phyloP scores from a whole-genome alignment of 2,888 invertebrate genomes.

The Cremastobaeus sp. region DNA sequence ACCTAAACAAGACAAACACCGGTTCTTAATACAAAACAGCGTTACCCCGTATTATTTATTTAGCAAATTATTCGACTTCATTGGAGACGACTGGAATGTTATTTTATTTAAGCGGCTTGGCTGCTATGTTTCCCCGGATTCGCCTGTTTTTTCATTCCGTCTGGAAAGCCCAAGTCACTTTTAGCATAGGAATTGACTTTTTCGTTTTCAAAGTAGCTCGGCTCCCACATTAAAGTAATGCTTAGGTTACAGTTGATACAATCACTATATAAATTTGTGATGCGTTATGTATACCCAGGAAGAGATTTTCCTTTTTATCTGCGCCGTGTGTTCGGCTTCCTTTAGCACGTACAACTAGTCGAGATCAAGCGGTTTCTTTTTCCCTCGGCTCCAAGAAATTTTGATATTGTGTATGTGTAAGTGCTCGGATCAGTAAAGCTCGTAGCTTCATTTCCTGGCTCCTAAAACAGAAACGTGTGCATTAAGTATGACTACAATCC shows the following conservation, averaged over 20 bases:
- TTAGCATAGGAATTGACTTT: conserved; percentile 30
- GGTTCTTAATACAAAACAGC: neutral
- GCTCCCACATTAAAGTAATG: conserved; percentile 29
- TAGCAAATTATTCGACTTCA: conserved; percentile 5
- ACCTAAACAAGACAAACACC: conserved; percentile 33
- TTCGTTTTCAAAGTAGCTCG: conserved; percentile 30
- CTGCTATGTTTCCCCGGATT: conserved; percentile 1
- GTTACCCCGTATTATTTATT: neutral
- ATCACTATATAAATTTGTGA: conserved; percentile 41
- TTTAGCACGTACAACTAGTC: conserved; percentile 38
- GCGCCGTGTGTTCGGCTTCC: conserved; percentile 16
- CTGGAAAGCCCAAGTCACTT: conserved; percentile 20
- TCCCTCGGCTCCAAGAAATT: neutral
- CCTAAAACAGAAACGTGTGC: conserved; percentile 11
- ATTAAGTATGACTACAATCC: no score
- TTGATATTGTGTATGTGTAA: conserved; percentile 24
- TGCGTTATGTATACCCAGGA: conserved; percentile 32
- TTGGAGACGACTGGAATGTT: conserved; percentile 2
- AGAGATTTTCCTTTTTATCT: conserved; percentile 41
- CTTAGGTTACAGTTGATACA: conserved; percentile 38
- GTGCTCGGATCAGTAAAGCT: conserved; percentile 29
- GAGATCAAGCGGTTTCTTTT: conserved; percentile 3
- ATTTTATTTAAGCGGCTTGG: neutral
- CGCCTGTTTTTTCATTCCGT: conserved; percentile 6
- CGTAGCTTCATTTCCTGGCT: conserved; percentile 26